Conservation (phyloP, 1,140 invertebrate species). For the Hyphantria cunea region DNA sequence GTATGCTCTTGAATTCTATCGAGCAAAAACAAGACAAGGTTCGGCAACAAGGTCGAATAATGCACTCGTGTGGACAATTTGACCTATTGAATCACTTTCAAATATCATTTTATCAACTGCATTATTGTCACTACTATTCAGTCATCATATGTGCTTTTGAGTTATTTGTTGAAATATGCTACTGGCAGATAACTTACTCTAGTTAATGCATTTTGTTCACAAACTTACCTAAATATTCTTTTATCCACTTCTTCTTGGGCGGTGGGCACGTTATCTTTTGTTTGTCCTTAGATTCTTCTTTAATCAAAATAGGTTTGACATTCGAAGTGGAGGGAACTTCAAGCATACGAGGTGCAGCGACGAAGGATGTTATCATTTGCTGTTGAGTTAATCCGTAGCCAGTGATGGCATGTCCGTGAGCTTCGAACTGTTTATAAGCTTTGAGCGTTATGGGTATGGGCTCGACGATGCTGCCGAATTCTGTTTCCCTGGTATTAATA, state of each 20-base stretch:
- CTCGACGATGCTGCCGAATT: slow-evolving; percentile 71
- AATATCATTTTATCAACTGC: slow-evolving; percentile 16
- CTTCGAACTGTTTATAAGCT: slow-evolving; percentile 57
- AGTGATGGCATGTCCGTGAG: slow-evolving; percentile 41
- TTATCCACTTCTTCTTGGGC: slow-evolving; percentile 89
- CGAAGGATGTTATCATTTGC: slow-evolving; percentile 43
- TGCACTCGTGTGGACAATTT: slow-evolving; percentile 32
- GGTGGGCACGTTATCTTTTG: slow-evolving; percentile 77
- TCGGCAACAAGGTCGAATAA: slow-evolving; percentile 37
- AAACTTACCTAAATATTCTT: slow-evolving; percentile 84
- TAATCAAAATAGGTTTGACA: slow-evolving; percentile 40
- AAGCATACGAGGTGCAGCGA: slow-evolving; percentile 42
- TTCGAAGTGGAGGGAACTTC: slow-evolving; percentile 43
- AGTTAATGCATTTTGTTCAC: not conserved
- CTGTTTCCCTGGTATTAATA: slow-evolving; percentile 71
- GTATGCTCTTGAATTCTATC: slow-evolving; percentile 34
- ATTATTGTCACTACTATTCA: slow-evolving; percentile 6
- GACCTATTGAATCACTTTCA: slow-evolving; percentile 27
- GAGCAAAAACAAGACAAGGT: slow-evolving; percentile 54
- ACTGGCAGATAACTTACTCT: not conserved
- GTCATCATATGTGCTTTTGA: not conserved
- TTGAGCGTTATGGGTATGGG: slow-evolving; percentile 69
- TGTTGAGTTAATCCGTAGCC: slow-evolving; percentile 52
- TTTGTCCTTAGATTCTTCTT: slow-evolving; percentile 48
- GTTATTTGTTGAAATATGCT: no score